Conservation (phyloP, 1,140 invertebrate genomes). For the Penaeus chinensis region DNA sequence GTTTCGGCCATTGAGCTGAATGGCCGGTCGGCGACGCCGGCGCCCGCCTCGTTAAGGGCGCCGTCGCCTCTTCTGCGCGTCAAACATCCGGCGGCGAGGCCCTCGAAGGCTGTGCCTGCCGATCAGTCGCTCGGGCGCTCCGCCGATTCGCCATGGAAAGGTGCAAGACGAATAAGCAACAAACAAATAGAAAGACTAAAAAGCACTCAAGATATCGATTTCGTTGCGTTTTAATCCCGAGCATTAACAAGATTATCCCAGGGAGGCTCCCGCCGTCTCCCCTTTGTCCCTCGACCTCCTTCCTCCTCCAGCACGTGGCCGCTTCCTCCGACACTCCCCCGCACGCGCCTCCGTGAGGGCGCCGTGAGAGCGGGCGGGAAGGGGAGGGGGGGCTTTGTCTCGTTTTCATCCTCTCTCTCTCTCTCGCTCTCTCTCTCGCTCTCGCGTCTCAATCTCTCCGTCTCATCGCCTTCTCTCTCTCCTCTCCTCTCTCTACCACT, state of each 20-base stretch:
- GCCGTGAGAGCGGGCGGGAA: constrained; percentile 3
- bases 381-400: no score
- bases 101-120: no score
- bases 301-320: neutral
- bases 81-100: no score
- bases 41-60: neutral
- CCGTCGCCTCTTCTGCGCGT: neutral
- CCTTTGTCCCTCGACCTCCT: neutral
- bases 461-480: neutral
- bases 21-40: neutral
- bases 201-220: neutral
- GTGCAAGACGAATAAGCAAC: no score
- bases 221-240: constrained; percentile 30
- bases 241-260: constrained; percentile 52
- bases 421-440: no score
- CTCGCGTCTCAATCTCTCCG: neutral
- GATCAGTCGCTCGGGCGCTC: no score
- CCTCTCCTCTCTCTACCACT: neutral
- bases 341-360: neutral
- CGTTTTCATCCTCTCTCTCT: no score
- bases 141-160: no score
- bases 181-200: neutral
- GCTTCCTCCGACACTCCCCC: constrained; percentile 4
- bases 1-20: constrained; percentile 1
- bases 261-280: constrained; percentile 2